Evolutionary conservation across 2,113 vertebrate species (phyloP), one percentile per base, ranked within the genome.

Genomic region (Carassius carassius): DNA sequence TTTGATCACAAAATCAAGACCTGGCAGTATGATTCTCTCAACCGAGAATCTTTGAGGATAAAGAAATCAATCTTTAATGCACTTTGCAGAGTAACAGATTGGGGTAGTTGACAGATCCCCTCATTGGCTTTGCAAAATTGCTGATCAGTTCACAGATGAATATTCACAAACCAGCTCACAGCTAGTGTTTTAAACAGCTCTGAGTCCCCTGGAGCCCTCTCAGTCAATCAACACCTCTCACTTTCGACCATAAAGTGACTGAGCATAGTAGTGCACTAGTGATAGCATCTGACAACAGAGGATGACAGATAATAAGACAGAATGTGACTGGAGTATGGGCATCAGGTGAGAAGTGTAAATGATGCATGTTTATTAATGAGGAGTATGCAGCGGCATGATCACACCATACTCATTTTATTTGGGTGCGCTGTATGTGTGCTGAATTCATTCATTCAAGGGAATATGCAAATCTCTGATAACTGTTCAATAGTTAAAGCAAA

Each of bases 61-160:
- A 82, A 63, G 47, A 65, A 67, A 41, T 65, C 63, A 49, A 77
- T 84, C 67, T 56, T 84, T 84, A 80, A 81, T 76, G 75, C 47
- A 81, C 84, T 58, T 85, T 74, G 44, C 84, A 29, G 16, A 65
- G 78, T 81, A 81, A 25, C 78, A 79, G 76, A 78, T 65, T 79
- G 83, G 49, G 49, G 35, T 54, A 35, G 65, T 29, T 86, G 82
- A 81, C 77, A 81, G 82, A 77, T 23, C 51, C 32, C 47, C 37
- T 81, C 78, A 78, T 78, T 58, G 21, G 16, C 54, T 37, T 85
- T 82, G 78, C 83, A 84, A 84, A 87, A 60, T 75, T 70, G 70
- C 70, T 23, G 67, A 84, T 84, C 67, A 75, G 54, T 70, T 81
- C 78, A 81, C 60, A 77, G 78, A 81, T 78, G 83, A 87, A 84